phyloP scores from a whole-genome alignment of 2,888 invertebrate species.

The Nemotelus pantherinus region DNA sequence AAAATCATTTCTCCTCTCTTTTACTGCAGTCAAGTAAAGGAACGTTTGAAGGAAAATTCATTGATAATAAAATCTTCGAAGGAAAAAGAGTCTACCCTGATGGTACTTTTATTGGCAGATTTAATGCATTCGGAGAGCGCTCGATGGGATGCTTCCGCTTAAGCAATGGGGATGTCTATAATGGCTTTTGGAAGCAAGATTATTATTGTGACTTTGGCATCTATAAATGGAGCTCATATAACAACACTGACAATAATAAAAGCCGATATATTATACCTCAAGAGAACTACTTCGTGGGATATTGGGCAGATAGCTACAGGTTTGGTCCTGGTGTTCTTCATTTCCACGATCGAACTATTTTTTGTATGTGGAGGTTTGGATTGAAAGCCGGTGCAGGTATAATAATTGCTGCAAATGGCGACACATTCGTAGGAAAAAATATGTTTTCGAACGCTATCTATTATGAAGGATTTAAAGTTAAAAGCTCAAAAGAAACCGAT shows the following conservation, averaged over 20 bases:
- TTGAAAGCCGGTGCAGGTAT: constrained; percentile 41
- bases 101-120: constrained; percentile 40
- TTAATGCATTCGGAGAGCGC: constrained; percentile 36
- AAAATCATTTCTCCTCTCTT: too few relatives aligned
- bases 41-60: constrained; percentile 33
- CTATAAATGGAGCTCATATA: constrained; percentile 36
- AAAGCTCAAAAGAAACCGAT: constrained; percentile 8
- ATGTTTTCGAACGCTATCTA: constrained; percentile 17
- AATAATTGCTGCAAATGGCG: constrained; percentile 46
- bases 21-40: constrained; percentile 11
- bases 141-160: constrained; percentile 32
- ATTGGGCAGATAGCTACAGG: constrained; percentile 42
- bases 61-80: constrained; percentile 10
- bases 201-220: constrained; percentile 43
- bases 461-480: neutral
- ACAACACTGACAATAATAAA: neutral
- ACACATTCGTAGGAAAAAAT: constrained; percentile 35
- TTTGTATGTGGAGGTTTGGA: constrained; percentile 41
- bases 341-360: constrained; percentile 38
- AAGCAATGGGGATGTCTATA: constrained; percentile 36
- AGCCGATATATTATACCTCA: constrained; percentile 21
- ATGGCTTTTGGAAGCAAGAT: constrained; percentile 43
- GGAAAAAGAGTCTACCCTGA: constrained; percentile 24
- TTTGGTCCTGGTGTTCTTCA: constrained; percentile 45
- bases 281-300: constrained; percentile 35